Evolutionary conservation across 2,113 vertebrate species (phyloP), one percentile per base, ranked within the genome.

Genomic region (Melozone crissalis): DNA sequence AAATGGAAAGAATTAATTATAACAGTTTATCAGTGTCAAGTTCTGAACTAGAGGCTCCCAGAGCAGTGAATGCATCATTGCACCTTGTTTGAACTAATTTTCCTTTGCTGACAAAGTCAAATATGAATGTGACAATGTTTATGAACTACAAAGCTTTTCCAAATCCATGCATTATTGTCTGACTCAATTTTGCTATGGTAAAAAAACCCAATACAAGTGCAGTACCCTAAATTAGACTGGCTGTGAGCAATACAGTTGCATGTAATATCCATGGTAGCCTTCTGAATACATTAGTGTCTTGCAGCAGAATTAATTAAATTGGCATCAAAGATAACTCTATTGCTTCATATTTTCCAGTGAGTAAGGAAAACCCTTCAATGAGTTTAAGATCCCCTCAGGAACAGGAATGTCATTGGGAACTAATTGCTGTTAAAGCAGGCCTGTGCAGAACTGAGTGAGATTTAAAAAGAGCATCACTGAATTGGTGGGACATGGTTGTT

Each of bases 271-370:
- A 3, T 35, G 39, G 82, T 82, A 94, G 85, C 90, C 95, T 51
- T 90, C 91, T 66, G 77, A 96, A 95, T 94, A 94, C 77, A 95
- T 97, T 67, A 95, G 31, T 85, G 75, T 49, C 77, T 41, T 49
- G 44, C 57, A 95, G 61, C 73, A 84, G 86, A 95, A 96, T 93
- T 97, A 96, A 97, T 97, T 95, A 94, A 97, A 92, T 69, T 47
- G 81, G 44, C 47, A 89, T 94, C 69, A 96, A 61, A 96, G 87
- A 95, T 83, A 91, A 74, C 90, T 96, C 43, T 55, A 26, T 91
- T 94, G 66, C 71, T 97, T 94, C 94, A 73, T 87, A 96, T 93
- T 95, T 93, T 77, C 30, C 24, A 83, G 28, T n/a, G 58, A 94
- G 62, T 11, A 47, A 94, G 82, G 41, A 93, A 92, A 86, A 90